Conservation (phyloP, 1,140 invertebrate species). For the Bombus ignitus region DNA sequence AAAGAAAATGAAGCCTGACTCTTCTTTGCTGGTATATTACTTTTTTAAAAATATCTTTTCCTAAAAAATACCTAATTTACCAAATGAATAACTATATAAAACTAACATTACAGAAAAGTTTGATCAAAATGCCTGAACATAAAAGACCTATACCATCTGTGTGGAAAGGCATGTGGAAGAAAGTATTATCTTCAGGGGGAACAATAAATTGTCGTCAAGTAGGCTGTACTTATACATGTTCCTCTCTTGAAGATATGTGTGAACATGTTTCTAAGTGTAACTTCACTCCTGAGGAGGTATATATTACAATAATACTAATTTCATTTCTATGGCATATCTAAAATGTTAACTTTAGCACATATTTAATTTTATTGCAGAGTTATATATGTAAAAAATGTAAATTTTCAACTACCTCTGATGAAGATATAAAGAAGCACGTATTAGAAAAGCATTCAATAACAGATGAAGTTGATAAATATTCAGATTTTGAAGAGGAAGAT, state of each 20-base stretch:
- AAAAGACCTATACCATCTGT: conserved; percentile 68
- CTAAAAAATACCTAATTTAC: not conserved
- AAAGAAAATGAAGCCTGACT: conserved; percentile 33
- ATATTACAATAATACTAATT: not conserved
- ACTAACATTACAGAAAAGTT: conserved; percentile 62
- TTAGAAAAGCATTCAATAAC: conserved; percentile 61
- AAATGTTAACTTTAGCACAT: not conserved
- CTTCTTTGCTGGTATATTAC: conserved; percentile 27
- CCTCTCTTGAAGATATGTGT: conserved; percentile 68
- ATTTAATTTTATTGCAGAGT: conserved; percentile 56
- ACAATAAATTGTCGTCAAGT: conserved; percentile 69
- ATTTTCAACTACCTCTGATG: conserved; percentile 58
- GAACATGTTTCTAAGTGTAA: conserved; percentile 74
- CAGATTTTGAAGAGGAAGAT: conserved; percentile 60
- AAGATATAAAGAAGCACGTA: conserved; percentile 71
- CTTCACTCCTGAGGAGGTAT: conserved; percentile 71
- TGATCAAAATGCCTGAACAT: conserved; percentile 66
- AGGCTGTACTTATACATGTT: conserved; percentile 68
- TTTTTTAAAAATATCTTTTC: conserved; percentile 4
- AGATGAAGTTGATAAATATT: conserved; percentile 45
- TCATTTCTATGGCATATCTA: not conserved
- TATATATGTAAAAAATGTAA: conserved; percentile 77
- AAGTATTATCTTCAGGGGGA: conserved; percentile 60
- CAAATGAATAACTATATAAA: conserved; percentile 16
- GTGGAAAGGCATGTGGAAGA: conserved; percentile 72